phyloP scores from a whole-genome alignment of 2,113 vertebrate genomes.

The Burhinus bistriatus region DNA sequence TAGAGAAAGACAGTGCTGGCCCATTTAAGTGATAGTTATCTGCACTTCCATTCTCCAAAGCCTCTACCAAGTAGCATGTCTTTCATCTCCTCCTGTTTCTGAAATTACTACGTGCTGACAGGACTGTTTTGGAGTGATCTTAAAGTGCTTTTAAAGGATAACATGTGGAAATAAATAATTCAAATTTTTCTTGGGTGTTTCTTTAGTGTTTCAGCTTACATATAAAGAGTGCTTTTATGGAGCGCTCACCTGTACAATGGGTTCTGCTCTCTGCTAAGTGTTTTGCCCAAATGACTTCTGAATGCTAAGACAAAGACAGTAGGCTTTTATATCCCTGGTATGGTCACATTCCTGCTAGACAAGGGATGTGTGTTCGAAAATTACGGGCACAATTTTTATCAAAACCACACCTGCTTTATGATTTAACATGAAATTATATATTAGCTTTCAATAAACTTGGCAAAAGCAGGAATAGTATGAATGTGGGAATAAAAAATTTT shows the following conservation, averaged over 20 bases:
- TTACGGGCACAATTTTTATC: neutral
- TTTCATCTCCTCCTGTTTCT: conserved; percentile 22
- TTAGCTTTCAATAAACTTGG: neutral
- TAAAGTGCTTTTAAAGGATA: conserved; percentile 57
- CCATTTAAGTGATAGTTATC: neutral
- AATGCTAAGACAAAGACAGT: neutral
- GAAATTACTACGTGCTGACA: conserved; percentile 33
- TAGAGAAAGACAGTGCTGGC: neutral
- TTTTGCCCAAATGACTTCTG: neutral
- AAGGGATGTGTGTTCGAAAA: neutral
- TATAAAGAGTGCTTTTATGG: conserved; percentile 1
- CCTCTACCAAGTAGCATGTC: neutral
- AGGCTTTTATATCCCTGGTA: neutral
- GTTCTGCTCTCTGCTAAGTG: neutral
- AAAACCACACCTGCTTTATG: neutral
- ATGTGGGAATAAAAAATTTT: neutral
- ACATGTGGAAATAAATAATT: conserved; percentile 67
- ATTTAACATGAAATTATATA: neutral
- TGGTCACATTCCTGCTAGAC: neutral
- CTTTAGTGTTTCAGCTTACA: conserved; percentile 21
- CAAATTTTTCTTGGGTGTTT: conserved; percentile 35
- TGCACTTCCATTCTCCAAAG: neutral
- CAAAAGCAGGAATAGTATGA: neutral
- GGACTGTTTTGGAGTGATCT: conserved; percentile 9
- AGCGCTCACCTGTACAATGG: conserved; percentile 29